Percentiles rank a stretch among this genome's conserved stretches.
Evolutionary conservation across 2,888 invertebrate species (phyloP).

Genomic region (Zelleria hepariella): DNA sequence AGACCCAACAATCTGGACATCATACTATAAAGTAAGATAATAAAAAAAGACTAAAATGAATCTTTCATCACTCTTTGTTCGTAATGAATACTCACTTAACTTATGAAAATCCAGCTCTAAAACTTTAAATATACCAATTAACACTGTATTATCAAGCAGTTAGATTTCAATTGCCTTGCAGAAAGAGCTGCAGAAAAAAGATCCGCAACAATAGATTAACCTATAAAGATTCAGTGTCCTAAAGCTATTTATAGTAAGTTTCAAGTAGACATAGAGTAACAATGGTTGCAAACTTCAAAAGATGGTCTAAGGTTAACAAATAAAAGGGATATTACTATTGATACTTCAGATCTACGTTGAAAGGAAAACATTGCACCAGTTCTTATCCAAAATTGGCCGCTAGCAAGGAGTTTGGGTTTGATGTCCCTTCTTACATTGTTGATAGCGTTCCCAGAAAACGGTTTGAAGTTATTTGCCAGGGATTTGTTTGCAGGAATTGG

Average conservation of each 20-base stretch:
- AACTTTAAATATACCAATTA: neutral
- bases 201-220: too few relatives aligned
- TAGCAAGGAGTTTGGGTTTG: constrained; percentile 17
- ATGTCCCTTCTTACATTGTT: constrained; percentile 34
- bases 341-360: constrained; percentile 13
- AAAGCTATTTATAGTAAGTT: constrained; percentile 41
- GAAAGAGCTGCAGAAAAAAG: neutral
- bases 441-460: constrained; percentile 17
- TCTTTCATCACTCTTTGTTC: too few relatives aligned
- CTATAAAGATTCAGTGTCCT: constrained; percentile 36
- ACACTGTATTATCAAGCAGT: neutral
- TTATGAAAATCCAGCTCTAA: too few relatives aligned
- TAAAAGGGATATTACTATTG: neutral
- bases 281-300: neutral
- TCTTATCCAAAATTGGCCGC: constrained; percentile 31
- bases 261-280: constrained; percentile 14
- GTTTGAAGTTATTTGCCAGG: constrained; percentile 21
- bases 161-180: too few relatives aligned
- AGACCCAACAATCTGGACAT: too few relatives aligned
- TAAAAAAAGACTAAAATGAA: too few relatives aligned
- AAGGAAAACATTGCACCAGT: constrained; percentile 32
- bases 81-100: too few relatives aligned
- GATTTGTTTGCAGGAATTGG: constrained; percentile 19
- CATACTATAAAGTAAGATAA: too few relatives aligned
- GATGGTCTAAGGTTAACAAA: neutral